Base-by-base conservation (phyloP, 37 sponge, comb jelly and placozoan genomes). In the Hexactinellida sp. region DNA sequence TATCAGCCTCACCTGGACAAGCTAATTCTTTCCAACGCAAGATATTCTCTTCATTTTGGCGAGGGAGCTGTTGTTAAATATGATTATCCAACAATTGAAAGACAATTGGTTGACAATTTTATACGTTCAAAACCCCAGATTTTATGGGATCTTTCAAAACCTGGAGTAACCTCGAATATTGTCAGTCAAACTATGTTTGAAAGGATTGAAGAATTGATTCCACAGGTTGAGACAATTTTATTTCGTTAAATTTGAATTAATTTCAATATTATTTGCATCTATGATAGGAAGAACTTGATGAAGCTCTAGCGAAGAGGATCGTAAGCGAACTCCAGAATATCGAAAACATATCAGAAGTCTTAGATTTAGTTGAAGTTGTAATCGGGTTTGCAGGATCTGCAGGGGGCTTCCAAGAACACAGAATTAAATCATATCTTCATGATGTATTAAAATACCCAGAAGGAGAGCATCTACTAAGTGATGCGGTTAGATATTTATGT, bases 371-470 rank as follows among this genome's bases (percentile, higher is more conserved):
- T 25, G 76, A 63, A 63, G 76, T 63, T 7, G 76, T 63, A 10
- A 63, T 63, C 5, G 76, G 76, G 13, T 63, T 63, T n/a, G 76
- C 76, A 63, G 76, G 76, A n/a, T 63, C 76, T n/a, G 76, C 76
- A 63, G 76, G 76, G 5, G 76, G 76, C 76, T 63, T 63, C 34
- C 76, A 23, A 32, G 13, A 63, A 7, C 21, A 63, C 76, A 63
- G 13, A 63, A 63, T 63, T 7, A 10, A 32, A 63, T 25, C 76
- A 10, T 63, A 63, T n/a, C 76, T 63, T 63, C 76, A 63, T 63
- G 76, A 63, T 63, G 76, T 63, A 10, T 23, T 63, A 23, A 63
- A 63, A 63, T 63, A 63, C 76, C 76, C 76, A 32, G 28, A 7
- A 25, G 76, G 76, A 21, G 19, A 63, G 30, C 28, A 63, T 63